phyloP scores from a whole-genome alignment of 53 echinoderm and acorn worm species.

The Arbacia lixula region DNA sequence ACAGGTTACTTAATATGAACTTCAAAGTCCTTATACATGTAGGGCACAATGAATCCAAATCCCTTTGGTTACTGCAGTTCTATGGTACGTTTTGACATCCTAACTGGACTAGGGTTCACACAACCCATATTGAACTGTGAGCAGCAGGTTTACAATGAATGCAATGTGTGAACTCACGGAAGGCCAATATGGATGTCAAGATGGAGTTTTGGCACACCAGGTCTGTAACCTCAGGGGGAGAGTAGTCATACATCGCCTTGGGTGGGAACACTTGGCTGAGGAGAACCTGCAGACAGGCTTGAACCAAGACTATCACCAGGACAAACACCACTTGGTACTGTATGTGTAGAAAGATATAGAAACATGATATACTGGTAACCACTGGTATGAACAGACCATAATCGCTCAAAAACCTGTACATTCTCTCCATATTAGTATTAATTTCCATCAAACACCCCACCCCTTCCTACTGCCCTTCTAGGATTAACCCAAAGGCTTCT shows the following conservation, averaged over 20 bases:
- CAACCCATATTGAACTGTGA: too few relatives aligned
- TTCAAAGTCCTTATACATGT: neutral
- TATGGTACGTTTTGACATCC: neutral
- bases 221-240: neutral
- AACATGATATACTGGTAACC: too few relatives aligned
- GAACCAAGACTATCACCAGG: constrained; percentile 68
- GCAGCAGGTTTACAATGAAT: too few relatives aligned
- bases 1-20: too few relatives aligned
- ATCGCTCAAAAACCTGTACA: too few relatives aligned
- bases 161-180: constrained; percentile 22
- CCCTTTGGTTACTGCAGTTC: neutral
- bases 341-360: too few relatives aligned
- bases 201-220: constrained; percentile 27
- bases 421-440: too few relatives aligned
- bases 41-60: neutral
- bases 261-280: constrained; percentile 24
- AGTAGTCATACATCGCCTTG: constrained; percentile 25
- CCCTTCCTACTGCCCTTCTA: too few relatives aligned
- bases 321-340: constrained; percentile 84
- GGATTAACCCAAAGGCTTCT: neutral
- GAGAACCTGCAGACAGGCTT: constrained; percentile 47
- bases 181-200: constrained; percentile 27
- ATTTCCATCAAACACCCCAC: too few relatives aligned
- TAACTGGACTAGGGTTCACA: too few relatives aligned
- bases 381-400: too few relatives aligned